Evolutionary conservation across 2,113 vertebrate genomes (phyloP).

Genomic region (Microtus ochrogaster): DNA sequence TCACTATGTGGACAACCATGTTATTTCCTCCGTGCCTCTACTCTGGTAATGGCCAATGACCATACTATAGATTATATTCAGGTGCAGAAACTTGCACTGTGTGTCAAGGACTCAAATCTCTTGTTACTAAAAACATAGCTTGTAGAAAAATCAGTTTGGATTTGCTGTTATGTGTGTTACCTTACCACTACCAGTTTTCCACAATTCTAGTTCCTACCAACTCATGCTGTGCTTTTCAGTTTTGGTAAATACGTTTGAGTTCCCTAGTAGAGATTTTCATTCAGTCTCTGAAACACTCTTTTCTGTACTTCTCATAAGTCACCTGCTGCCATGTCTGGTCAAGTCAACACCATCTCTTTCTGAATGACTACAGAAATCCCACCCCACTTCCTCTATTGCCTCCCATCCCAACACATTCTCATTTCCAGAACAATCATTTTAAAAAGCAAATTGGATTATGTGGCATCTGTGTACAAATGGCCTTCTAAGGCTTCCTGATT

Average conservation of each 20-base stretch:
- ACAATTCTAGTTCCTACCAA: neutral
- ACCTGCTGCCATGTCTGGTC: neutral
- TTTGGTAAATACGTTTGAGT: neutral
- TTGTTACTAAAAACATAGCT: neutral
- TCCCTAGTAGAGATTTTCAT: conserved; percentile 18
- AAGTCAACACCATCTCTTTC: neutral
- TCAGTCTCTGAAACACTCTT: neutral
- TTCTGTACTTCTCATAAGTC: neutral
- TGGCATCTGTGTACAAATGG: neutral
- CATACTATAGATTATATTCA: neutral
- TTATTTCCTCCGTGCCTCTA: neutral
- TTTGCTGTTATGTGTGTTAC: neutral
- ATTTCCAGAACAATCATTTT: neutral
- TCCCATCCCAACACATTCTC: neutral
- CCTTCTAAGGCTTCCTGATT: neutral
- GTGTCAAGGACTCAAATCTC: neutral
- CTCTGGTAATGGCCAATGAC: neutral
- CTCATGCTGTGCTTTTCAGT: neutral
- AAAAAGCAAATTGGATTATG: neutral
- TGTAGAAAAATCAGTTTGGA: neutral
- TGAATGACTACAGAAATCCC: neutral
- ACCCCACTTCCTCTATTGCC: neutral
- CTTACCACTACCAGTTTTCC: neutral
- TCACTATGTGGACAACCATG: neutral
- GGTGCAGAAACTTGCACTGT: neutral